A percentile compares a stretch with the other conserved stretches of the same genome.
Conservation (phyloP, 2,888 invertebrate genomes). For the Abrostola triplasia region DNA sequence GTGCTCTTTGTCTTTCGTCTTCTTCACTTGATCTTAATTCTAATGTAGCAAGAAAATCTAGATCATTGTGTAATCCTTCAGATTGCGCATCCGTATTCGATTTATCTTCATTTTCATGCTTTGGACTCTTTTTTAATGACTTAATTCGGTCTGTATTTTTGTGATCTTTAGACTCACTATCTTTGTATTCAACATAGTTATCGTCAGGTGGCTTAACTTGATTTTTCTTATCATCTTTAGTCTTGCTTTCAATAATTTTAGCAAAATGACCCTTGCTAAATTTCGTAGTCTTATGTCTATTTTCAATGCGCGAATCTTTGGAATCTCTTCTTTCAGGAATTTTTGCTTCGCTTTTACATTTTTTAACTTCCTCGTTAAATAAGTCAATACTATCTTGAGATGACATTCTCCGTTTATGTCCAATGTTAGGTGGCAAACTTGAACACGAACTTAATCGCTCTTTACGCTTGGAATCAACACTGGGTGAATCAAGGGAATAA, state of each 20-base stretch:
- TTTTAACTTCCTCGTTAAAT: conserved; percentile 89
- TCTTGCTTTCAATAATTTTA: conserved; percentile 89
- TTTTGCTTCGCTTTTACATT: conserved; percentile 88
- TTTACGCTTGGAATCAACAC: conserved; percentile 86
- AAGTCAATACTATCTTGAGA: conserved; percentile 91
- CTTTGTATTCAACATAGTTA: conserved; percentile 74
- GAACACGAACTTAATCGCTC: conserved; percentile 89
- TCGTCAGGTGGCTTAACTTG: conserved; percentile 85
- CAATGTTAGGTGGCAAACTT: conserved; percentile 90
- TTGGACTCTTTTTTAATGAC: conserved; percentile 68
- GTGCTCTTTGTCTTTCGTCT: conserved; percentile 87
- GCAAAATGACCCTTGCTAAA: conserved; percentile 89
- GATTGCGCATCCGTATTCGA: conserved; percentile 62
- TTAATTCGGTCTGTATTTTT: conserved; percentile 69
- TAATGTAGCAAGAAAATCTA: conserved; percentile 88
- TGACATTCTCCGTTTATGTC: conserved; percentile 92
- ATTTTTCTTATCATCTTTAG: conserved; percentile 89
- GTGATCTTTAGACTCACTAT: conserved; percentile 67
- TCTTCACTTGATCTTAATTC: conserved; percentile 89
- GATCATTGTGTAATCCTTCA: conserved; percentile 83
- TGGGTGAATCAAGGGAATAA: conserved; percentile 84
- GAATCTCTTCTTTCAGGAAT: conserved; percentile 90
- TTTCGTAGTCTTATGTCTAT: conserved; percentile 85
- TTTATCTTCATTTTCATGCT: conserved; percentile 69
- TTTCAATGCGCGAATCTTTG: conserved; percentile 88